These are phyloP conservation scores for Cichlasoma orientale DNA, from an alignment of 2,797 vertebrate genomes.

Conservation along the genomic window DNA sequence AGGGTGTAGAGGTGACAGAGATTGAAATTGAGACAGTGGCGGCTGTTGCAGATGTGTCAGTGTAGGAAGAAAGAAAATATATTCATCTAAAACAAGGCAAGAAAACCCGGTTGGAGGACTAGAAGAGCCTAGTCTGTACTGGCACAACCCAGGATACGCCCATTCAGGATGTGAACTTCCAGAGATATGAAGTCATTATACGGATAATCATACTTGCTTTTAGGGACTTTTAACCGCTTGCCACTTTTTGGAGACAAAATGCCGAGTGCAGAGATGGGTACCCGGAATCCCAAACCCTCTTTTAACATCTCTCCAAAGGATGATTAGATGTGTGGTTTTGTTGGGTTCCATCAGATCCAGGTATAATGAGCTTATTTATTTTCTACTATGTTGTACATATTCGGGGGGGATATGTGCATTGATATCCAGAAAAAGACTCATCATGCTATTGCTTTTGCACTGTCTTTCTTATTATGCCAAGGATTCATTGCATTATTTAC, in stretches of 20 bases:
- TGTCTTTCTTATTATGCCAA: slow-evolving; percentile 80
- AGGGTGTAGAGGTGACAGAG: slow-evolving; percentile 54
- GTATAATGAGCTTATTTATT: slow-evolving; percentile 58
- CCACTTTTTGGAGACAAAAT: slow-evolving; percentile 27
- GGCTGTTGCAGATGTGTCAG: slow-evolving; percentile 60
- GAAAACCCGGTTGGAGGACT: slow-evolving; percentile 34
- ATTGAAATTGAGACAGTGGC: slow-evolving; percentile 63
- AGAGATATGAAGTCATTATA: slow-evolving; percentile 23
- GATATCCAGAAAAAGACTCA: slow-evolving; percentile 58
- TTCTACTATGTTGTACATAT: slow-evolving; percentile 59
- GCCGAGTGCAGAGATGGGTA: slow-evolving; percentile 20
- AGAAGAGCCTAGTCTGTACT: slow-evolving; percentile 37
- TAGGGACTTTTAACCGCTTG: slow-evolving; percentile 37
- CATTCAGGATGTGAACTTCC: slow-evolving; percentile 55
- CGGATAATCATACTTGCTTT: slow-evolving; percentile 62
- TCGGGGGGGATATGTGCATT: slow-evolving; percentile 45
- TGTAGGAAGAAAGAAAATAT: slow-evolving; percentile 45
- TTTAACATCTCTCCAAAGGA: slow-evolving; percentile 44
- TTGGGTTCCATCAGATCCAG: slow-evolving; percentile 57
- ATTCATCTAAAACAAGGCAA: slow-evolving; percentile 4
- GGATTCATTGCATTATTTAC: slow-evolving; percentile 76
- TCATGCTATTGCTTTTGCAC: slow-evolving; percentile 75
- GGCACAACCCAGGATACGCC: slow-evolving; percentile 35
- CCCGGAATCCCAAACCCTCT: slow-evolving; percentile 28
- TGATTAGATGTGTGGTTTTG: slow-evolving; percentile 48